These are phyloP conservation scores for Ptilodon capucinus DNA, from an alignment of 2,888 invertebrate genomes.

Conservation along the genomic window DNA sequence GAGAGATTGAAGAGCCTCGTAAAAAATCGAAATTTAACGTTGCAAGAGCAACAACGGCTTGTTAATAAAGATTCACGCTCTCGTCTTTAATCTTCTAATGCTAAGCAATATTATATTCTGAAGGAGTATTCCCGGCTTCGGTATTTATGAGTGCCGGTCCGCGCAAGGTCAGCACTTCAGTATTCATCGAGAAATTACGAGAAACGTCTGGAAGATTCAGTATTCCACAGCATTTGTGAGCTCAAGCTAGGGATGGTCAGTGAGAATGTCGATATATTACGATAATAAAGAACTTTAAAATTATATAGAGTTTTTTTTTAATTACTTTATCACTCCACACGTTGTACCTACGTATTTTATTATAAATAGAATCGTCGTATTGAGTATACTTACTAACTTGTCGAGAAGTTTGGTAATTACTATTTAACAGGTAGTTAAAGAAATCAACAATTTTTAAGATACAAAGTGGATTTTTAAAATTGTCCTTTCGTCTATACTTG, in stretches of 20 bases:
- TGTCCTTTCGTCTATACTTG: too few relatives aligned
- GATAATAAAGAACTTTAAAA: too few relatives aligned
- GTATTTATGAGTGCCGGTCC: constrained; percentile 16
- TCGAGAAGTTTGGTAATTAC: too few relatives aligned
- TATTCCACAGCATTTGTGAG: neutral
- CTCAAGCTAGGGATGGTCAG: neutral
- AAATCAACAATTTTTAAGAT: too few relatives aligned
- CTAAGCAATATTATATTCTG: constrained; percentile 23
- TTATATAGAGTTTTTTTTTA: too few relatives aligned
- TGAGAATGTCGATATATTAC: neutral
- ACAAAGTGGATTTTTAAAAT: too few relatives aligned
- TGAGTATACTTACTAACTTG: too few relatives aligned
- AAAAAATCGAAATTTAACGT: neutral
- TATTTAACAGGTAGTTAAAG: too few relatives aligned
- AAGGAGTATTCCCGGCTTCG: constrained; percentile 19
- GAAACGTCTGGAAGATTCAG: constrained; percentile 2
- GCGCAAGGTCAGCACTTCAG: constrained; percentile 17
- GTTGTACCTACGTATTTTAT: too few relatives aligned
- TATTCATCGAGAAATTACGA: constrained; percentile 16
- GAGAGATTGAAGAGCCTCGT: too few relatives aligned
- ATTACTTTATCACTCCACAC: too few relatives aligned
- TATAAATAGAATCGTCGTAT: too few relatives aligned
- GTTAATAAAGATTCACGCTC: neutral
- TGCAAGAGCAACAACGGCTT: neutral
- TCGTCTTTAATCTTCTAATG: constrained; percentile 1